Conservation (phyloP, 2,113 vertebrate species). For the Pollachius pollachius region DNA sequence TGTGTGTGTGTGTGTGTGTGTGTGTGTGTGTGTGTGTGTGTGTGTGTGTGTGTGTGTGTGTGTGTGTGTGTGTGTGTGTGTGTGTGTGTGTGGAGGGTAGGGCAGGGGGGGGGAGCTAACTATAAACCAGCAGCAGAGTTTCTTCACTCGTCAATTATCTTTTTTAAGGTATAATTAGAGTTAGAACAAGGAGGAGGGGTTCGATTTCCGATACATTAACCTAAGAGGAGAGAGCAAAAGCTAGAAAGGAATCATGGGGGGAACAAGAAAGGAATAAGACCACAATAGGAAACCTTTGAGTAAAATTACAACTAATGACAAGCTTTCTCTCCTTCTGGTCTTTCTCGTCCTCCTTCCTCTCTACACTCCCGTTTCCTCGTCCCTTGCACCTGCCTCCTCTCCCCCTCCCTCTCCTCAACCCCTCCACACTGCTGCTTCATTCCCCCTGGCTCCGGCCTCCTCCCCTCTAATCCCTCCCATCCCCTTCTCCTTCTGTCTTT, state of each 20-base stretch:
- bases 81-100: too few species aligned
- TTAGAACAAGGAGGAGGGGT: slow-evolving; percentile 61
- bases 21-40: too few species aligned
- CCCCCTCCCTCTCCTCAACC: neutral
- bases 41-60: too few species aligned
- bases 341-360: slow-evolving; percentile 1
- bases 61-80: too few species aligned
- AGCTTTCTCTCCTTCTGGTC: slow-evolving; percentile 7
- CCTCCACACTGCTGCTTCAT: too few species aligned
- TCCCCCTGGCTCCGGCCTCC: neutral
- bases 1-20: too few species aligned
- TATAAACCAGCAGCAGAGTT: slow-evolving; percentile 21
- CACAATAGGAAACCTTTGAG: slow-evolving; percentile 24
- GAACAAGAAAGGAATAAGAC: slow-evolving; percentile 6
- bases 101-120: too few species aligned
- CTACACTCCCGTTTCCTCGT: slow-evolving; percentile 7
- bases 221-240: slow-evolving; percentile 39
- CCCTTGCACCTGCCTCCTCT: slow-evolving; percentile 65
- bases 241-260: neutral
- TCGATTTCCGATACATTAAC: slow-evolving; percentile 59
- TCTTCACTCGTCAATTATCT: slow-evolving; percentile 55
- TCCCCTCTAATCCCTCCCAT: too few species aligned
- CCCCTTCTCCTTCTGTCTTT: neutral
- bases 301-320: slow-evolving; percentile 47
- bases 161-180: slow-evolving; percentile 71